Base-by-base conservation (phyloP, 2,113 vertebrate species). In the Strigops habroptila region DNA sequence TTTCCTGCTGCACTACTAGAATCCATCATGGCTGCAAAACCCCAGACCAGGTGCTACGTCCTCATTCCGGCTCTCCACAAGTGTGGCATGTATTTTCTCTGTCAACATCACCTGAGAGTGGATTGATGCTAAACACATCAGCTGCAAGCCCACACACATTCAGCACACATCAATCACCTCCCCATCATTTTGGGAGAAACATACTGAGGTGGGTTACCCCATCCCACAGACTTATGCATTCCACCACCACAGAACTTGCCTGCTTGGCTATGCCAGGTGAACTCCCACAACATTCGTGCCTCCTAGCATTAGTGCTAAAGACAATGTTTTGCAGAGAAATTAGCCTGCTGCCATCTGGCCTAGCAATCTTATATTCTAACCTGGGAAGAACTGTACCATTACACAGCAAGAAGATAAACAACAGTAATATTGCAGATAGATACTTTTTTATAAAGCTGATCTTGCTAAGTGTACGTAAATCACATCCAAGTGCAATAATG, bases 141-240 rank as follows among this genome's bases (percentile, higher is more conserved):
- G 57, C 79, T 63, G 52, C 39, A 25, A 68, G 67, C 76, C 91
- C 62, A 39, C 52, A 18, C 53, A 11, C 12, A 70, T 76, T 76
- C 80, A 64, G 57, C 57, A 22, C 11, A 22, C 52, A 80, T 86
- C 80, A 86, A 85, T 88, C 91, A 75, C 62, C 73, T 88, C 91
- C 71, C 57, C n/a, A 10, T 91, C 71, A 7, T 35, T 80, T 59
- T 49, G 48, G 31, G 82, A 83, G 63, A 59, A 88, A 73, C 48
- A 82, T 60, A 73, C 67, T 76, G 76, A 59, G 80, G 67, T 71
- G 53, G 86, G 81, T 82, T 95, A 71, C 41, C 70, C 51, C 85
- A 46, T 82, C 86, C 91, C 57, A 94, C 76, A 49, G 57, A n/a
- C 25, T 94, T 76, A 31, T 92, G 71, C 31, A 5, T 76, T 73